Evolutionary conservation across 2,113 vertebrate species (phyloP).

Genomic region (Pterophyllum scalare): DNA sequence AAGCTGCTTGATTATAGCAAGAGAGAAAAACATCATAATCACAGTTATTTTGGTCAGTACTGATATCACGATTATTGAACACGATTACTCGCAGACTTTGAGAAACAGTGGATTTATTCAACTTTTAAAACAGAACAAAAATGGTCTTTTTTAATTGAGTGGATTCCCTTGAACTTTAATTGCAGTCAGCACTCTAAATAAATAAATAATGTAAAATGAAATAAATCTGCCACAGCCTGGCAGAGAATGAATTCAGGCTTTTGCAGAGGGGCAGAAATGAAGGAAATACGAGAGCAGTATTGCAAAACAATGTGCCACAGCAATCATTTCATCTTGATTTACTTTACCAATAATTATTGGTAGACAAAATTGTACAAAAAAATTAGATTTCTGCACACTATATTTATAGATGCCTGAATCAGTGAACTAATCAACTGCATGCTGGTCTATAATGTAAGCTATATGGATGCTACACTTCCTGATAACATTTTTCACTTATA

Average conservation of each 20-base stretch:
- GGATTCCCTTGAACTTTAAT: neutral
- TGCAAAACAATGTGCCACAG: neutral
- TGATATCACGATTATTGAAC: neutral
- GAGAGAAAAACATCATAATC: neutral
- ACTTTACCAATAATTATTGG: neutral
- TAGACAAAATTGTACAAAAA: neutral
- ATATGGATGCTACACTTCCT: neutral
- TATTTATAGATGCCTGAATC: neutral
- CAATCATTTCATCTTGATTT: neutral
- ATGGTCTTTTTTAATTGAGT: neutral
- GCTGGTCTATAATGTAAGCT: neutral
- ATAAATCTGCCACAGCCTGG: neutral
- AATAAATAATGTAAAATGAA: neutral
- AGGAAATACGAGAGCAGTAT: neutral
- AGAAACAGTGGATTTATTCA: neutral
- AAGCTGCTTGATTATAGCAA: neutral
- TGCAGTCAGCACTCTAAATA: neutral
- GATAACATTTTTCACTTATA: slow-evolving; percentile 6
- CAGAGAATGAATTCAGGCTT: neutral
- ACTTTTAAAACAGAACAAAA: neutral
- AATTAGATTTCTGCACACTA: neutral
- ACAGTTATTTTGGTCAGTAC: neutral
- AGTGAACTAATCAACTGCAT: neutral
- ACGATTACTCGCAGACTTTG: neutral
- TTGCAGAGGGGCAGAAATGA: neutral